phyloP scores from a whole-genome alignment of 2,113 vertebrate genomes.

The Podarcis muralis region DNA sequence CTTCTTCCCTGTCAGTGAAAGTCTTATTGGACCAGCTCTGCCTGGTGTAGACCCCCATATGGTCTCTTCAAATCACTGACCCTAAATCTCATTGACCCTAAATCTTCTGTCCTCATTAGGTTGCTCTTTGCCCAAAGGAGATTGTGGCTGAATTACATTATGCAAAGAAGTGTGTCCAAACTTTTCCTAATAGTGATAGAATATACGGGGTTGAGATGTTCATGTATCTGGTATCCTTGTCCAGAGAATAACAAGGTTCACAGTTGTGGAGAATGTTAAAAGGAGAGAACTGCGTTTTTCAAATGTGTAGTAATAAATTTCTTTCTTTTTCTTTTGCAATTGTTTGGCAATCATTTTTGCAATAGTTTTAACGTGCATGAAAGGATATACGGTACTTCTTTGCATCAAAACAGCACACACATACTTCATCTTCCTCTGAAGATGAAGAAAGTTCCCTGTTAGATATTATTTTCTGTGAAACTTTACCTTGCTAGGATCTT shows the following conservation, averaged over 20 bases:
- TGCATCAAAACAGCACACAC: neutral
- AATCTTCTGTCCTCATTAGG: neutral
- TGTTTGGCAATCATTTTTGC: neutral
- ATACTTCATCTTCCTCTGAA: neutral
- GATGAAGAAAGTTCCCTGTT: neutral
- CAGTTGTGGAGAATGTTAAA: neutral
- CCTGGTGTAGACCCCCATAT: neutral
- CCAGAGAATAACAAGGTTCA: neutral
- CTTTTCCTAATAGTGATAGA: constrained; percentile 3
- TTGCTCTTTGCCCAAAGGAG: constrained; percentile 5
- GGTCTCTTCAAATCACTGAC: neutral
- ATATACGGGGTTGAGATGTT: neutral
- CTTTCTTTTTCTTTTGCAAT: neutral
- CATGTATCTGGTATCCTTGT: neutral
- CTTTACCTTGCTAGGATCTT: neutral
- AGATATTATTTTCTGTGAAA: neutral
- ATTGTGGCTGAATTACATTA: constrained; percentile 9
- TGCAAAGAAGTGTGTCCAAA: constrained; percentile 10
- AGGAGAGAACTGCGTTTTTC: neutral
- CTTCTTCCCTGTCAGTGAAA: neutral
- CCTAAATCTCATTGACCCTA: neutral
- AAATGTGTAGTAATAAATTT: neutral
- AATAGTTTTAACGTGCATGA: neutral
- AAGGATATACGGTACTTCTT: neutral
- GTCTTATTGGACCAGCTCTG: neutral